Percentiles rank a stretch among this genome's conserved stretches.
These are phyloP conservation scores for Aphodius granarius DNA, from an alignment of 2,888 invertebrate genomes.

Conservation along the genomic window DNA sequence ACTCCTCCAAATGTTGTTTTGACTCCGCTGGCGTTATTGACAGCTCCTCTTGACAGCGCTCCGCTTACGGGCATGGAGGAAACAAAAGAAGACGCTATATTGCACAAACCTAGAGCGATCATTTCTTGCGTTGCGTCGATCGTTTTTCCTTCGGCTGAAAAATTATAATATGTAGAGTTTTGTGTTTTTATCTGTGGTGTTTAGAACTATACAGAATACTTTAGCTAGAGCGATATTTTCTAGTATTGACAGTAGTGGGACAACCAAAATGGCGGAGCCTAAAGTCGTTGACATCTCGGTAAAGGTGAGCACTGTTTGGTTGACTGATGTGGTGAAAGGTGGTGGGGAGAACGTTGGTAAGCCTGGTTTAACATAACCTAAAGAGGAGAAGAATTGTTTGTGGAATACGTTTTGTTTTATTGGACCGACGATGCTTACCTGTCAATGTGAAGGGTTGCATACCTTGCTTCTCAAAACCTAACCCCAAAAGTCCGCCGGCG, in stretches of 20 bases:
- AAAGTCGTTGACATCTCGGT: slow-evolving; percentile 62
- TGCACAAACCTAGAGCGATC: slow-evolving; percentile 66
- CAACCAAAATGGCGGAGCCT: slow-evolving; percentile 66
- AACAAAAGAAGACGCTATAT: slow-evolving; percentile 68
- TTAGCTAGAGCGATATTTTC: slow-evolving; percentile 74
- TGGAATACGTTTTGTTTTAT: slow-evolving; percentile 19
- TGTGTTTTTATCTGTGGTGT: not conserved
- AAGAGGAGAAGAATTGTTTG: slow-evolving; percentile 23
- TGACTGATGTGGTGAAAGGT: slow-evolving; percentile 66
- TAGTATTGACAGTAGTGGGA: slow-evolving; percentile 68
- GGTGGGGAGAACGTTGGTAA: slow-evolving; percentile 66
- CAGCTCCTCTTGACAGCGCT: slow-evolving; percentile 65
- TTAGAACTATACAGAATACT: slow-evolving; percentile 62
- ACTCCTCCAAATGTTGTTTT: slow-evolving; percentile 68
- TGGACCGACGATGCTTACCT: no score
- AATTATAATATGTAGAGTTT: slow-evolving; percentile 23
- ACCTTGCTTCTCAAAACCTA: slow-evolving; percentile 63
- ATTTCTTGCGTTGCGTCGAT: slow-evolving; percentile 74
- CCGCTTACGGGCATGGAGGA: slow-evolving; percentile 69
- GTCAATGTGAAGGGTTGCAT: slow-evolving; percentile 67
- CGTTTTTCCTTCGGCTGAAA: slow-evolving; percentile 60
- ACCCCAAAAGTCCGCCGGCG: slow-evolving; percentile 67
- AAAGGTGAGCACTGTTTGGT: slow-evolving; percentile 58
- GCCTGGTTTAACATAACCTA: slow-evolving; percentile 71
- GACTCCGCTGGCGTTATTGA: slow-evolving; percentile 72